These are phyloP conservation scores for Tanaodytes sp. DNA, from an alignment of 2,888 invertebrate genomes.

Conservation along the genomic window DNA sequence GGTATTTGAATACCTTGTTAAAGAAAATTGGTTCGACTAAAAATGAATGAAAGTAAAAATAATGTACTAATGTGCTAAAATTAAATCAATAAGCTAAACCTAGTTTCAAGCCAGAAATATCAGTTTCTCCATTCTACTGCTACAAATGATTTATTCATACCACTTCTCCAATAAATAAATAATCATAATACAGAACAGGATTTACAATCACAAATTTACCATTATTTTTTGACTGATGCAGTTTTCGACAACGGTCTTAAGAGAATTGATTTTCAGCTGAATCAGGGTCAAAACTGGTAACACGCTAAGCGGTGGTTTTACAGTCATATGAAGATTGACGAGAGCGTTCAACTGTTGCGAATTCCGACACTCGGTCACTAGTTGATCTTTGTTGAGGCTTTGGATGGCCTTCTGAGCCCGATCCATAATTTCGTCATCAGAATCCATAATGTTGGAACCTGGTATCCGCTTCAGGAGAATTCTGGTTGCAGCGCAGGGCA, in stretches of 20 bases:
- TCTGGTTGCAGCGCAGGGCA: constrained; percentile 65
- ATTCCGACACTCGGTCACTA: constrained; percentile 63
- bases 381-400: constrained; percentile 62
- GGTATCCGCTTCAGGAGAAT: constrained; percentile 65
- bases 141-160: no score
- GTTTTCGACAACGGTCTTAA: constrained; percentile 65
- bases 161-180: not conserved
- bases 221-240: constrained; percentile 52
- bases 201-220: constrained; percentile 22
- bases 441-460: constrained; percentile 62
- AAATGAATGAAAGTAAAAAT: no score
- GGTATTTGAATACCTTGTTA: no score
- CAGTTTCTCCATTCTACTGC: no score
- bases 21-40: no score
- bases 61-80: no score
- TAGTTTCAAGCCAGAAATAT: no score
- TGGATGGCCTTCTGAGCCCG: constrained; percentile 60
- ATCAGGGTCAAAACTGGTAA: constrained; percentile 65
- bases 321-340: constrained; percentile 67
- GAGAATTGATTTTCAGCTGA: constrained; percentile 66
- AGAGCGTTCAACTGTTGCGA: constrained; percentile 66
- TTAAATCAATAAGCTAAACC: no score
- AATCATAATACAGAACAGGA: not conserved
- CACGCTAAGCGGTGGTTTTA: constrained; percentile 61
- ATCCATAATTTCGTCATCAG: constrained; percentile 65